Evolutionary conservation across 1,140 invertebrate genomes (phyloP), one percentile per base, ranked within the genome.

Genomic region (Charaxes varanes): DNA sequence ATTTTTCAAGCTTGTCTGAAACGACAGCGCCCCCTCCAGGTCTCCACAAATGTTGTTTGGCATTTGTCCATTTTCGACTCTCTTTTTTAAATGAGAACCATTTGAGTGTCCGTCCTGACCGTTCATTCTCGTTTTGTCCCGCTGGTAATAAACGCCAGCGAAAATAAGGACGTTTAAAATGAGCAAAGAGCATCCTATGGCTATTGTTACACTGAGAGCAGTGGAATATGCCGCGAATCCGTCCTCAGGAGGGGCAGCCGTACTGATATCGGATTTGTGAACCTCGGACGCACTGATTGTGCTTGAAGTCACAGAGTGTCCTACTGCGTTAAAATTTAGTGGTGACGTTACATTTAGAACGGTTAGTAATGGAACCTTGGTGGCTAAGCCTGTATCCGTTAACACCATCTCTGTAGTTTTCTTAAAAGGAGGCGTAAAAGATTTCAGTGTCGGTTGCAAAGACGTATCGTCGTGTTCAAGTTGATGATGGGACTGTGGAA

Each of bases 141-240:
- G 86, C 64, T 97, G 95, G 71, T 97, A 97, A 60, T 96, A 97
- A 0, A 97, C 94, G 1, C 95, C 95, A 17, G 94, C 94, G 64
- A 97, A 97, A 54, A 98, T 95, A 6, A 98, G 85, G 0, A 97
- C 92, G 66, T 97, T 97, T 4, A 97, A 82, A 46, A 97, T 93
- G 7, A 97, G 86, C 12, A 97, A 76, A 2, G 93, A 94, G 56
- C 94, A 96, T 2, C 96, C 96, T 37, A 98, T 96, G n/a, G 95
- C 95, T 51, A 98, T 95, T 1, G 95, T 97, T 0, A 97, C 92
- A 65, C 93, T 94, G 4, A 97, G 74, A 0, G 94, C 94, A 0
- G 94, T 96, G 0, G 92, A 94, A 62, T 95, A 96, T 1, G 92
- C 92, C 0, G 93, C 92, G 53, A 94, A 95, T 1, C 93, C 93